Percentiles rank a stretch among this genome's conserved stretches.
Conservation (phyloP, 2,113 vertebrate genomes). For the Zosterops japonicus region DNA sequence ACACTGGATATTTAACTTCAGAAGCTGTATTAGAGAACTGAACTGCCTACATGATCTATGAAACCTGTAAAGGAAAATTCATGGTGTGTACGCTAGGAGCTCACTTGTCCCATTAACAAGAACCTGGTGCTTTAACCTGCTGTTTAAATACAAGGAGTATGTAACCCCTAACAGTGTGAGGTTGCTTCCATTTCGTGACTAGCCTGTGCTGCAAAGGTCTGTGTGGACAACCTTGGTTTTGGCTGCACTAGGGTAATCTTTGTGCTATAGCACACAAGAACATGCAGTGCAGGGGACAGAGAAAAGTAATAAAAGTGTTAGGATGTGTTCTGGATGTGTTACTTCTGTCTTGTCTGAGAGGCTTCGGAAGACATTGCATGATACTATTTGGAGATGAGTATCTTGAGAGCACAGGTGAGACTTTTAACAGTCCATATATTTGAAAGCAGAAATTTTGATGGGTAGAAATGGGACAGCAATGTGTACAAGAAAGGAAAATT, state of each 20-base stretch:
- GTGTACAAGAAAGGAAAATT: background rate
- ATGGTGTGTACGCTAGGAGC: rapidly evolving
- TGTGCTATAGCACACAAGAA: background rate
- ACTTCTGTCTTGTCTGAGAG: background rate
- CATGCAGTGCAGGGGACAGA: background rate
- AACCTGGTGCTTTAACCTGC: background rate
- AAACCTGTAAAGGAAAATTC: background rate
- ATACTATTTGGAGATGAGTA: background rate
- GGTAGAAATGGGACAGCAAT: background rate
- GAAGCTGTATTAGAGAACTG: background rate
- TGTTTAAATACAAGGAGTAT: background rate
- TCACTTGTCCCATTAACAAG: background rate
- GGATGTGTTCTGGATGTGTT: background rate
- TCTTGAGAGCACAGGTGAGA: background rate
- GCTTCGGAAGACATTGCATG: background rate
- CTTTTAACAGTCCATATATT: background rate
- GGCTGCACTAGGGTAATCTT: background rate
- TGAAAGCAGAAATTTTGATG: background rate
- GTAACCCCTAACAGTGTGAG: background rate
- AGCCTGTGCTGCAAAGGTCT: background rate
- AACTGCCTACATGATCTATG: background rate
- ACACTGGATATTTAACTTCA: background rate
- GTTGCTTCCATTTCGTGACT: background rate
- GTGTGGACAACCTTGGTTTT: background rate
- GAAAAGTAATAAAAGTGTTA: background rate